These are phyloP conservation scores for Pelosia muscerda DNA, from an alignment of 2,888 invertebrate genomes.

Conservation along the genomic window DNA sequence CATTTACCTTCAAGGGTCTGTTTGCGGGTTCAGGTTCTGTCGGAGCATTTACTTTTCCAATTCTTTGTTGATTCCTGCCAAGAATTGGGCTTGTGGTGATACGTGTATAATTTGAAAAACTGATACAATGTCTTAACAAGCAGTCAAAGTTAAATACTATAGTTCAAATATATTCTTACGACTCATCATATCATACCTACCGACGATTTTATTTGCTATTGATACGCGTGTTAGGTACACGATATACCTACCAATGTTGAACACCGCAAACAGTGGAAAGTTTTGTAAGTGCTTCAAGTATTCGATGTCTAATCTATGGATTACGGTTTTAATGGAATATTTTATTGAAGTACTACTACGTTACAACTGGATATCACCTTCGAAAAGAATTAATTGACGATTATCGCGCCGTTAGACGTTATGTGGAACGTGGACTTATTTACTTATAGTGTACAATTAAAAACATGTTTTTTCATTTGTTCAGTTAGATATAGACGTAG, in stretches of 20 bases:
- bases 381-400: slow-evolving; percentile 46
- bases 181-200: slow-evolving; percentile 4
- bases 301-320: slow-evolving; percentile 66
- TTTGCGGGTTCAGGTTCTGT: too few species aligned
- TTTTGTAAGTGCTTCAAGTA: slow-evolving; percentile 59
- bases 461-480: slow-evolving; percentile 16
- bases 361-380: slow-evolving; percentile 33
- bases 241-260: slow-evolving; percentile 35
- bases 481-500: neutral
- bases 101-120: too few species aligned
- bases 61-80: too few species aligned
- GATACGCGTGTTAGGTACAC: slow-evolving; percentile 43
- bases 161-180: neutral
- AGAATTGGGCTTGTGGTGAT: too few species aligned
- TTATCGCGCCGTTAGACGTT: slow-evolving; percentile 33
- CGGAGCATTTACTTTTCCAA: too few species aligned
- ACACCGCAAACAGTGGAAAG: slow-evolving; percentile 69
- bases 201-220: slow-evolving; percentile 53
- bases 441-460: slow-evolving; percentile 10
- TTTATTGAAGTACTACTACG: slow-evolving; percentile 49
- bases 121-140: neutral
- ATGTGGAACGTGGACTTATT: slow-evolving; percentile 28
- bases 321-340: slow-evolving; percentile 75
- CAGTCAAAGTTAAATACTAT: neutral
- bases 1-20: too few species aligned